A percentile compares a stretch with the other conserved stretches of the same genome.
Evolutionary conservation across 1,140 invertebrate species (phyloP).

Genomic region (Zaprionus ghesquierei): DNA sequence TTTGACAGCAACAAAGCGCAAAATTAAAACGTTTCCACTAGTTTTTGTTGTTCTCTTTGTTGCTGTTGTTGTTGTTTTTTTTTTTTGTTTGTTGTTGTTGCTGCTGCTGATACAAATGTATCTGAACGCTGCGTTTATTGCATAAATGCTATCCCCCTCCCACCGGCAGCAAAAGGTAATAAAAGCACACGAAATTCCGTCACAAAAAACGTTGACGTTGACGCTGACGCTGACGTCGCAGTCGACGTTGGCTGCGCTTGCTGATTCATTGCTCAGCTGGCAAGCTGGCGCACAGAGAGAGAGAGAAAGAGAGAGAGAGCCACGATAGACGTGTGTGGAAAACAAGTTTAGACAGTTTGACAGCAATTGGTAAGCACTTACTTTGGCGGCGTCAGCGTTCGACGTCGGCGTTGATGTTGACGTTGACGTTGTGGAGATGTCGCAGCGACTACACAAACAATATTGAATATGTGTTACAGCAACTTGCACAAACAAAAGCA

Average conservation of each 20-base stretch:
- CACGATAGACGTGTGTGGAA: not conserved
- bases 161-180: not conserved
- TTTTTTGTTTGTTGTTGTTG: constrained; percentile 9
- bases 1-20: constrained; percentile 11
- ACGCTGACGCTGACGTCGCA: not conserved
- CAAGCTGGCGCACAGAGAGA: constrained; percentile 18
- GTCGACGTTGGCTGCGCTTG: constrained; percentile 4
- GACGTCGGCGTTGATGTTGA: not conserved
- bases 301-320: not conserved
- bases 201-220: constrained; percentile 24
- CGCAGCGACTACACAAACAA: not conserved
- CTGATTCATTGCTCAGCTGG: constrained; percentile 40
- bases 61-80: not conserved
- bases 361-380: constrained; percentile 32
- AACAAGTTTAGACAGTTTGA: constrained; percentile 11
- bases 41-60: not conserved
- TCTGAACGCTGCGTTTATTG: constrained; percentile 27
- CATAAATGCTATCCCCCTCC: constrained; percentile 26
- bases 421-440: not conserved
- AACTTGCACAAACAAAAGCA: not conserved
- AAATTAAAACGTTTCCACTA: not conserved
- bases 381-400: constrained; percentile 7
- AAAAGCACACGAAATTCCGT: constrained; percentile 5
- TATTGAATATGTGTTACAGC: not conserved
- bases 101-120: constrained; percentile 42